phyloP scores from a whole-genome alignment of 30 jellyfish, hydroid and myxozoan species.

The Morbakka virulenta region DNA sequence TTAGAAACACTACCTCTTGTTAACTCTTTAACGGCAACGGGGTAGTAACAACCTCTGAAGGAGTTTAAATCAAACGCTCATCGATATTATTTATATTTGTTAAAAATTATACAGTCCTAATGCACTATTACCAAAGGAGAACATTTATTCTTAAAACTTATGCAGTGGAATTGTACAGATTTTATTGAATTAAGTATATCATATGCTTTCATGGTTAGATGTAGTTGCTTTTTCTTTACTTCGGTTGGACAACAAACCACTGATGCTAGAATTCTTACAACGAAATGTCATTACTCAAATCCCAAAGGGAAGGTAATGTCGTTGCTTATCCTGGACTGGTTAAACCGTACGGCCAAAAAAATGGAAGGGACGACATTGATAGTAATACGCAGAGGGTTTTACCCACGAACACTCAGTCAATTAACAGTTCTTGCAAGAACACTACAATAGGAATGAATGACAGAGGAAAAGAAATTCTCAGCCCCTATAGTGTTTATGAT shows the following conservation, averaged over 20 bases:
- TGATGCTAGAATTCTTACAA: not conserved
- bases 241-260: not conserved
- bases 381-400: slow-evolving; percentile 1
- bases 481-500: slow-evolving; percentile 75
- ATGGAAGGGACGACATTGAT: slow-evolving; percentile 38
- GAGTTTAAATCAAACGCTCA: too few relatives aligned
- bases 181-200: too few relatives aligned
- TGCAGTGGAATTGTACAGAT: too few relatives aligned
- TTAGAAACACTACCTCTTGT: too few relatives aligned
- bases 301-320: slow-evolving; percentile 40
- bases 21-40: too few relatives aligned
- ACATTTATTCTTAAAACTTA: too few relatives aligned
- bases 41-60: too few relatives aligned
- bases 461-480: slow-evolving; percentile 52
- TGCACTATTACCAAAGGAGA: too few relatives aligned
- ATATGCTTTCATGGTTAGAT: not conserved
- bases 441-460: slow-evolving; percentile 55
- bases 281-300: not conserved
- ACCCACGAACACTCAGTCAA: not conserved
- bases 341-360: slow-evolving; percentile 44
- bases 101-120: too few relatives aligned
- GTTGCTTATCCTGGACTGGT: slow-evolving; percentile 65
- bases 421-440: not conserved
- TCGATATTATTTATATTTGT: too few relatives aligned
- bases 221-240: not conserved